phyloP scores from a whole-genome alignment of 1,140 invertebrate species.

The Macrobrachium rosenbergii region DNA sequence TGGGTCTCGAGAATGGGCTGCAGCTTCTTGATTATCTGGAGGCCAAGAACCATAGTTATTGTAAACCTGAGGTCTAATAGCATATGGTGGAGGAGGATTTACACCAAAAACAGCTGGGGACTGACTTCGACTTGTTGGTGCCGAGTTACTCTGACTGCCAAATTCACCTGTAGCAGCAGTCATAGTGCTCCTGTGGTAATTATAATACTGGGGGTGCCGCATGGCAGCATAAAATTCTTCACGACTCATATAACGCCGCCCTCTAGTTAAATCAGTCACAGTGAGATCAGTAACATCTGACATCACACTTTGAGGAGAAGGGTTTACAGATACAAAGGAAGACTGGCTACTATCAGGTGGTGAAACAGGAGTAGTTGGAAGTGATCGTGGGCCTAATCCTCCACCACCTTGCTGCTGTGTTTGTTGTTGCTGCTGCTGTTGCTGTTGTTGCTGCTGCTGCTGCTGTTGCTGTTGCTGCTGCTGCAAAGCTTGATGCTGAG shows the following conservation, averaged over 20 bases:
- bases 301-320: constrained; percentile 51
- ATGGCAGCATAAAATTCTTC: constrained; percentile 65
- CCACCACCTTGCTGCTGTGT: constrained; percentile 54
- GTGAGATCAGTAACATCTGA: constrained; percentile 64
- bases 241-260: constrained; percentile 64
- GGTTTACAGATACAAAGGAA: constrained; percentile 58
- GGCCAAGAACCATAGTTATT: constrained; percentile 46
- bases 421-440: constrained; percentile 54
- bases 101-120: constrained; percentile 66
- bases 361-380: constrained; percentile 65
- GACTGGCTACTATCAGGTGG: constrained; percentile 60
- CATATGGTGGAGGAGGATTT: constrained; percentile 61
- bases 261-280: constrained; percentile 59
- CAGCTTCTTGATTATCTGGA: constrained; percentile 40
- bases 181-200: constrained; percentile 47
- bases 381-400: constrained; percentile 55
- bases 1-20: constrained; percentile 24
- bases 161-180: constrained; percentile 33
- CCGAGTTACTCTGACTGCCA: constrained; percentile 53
- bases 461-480: constrained; percentile 60
- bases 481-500: constrained; percentile 56
- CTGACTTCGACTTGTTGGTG: constrained; percentile 62
- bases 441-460: constrained; percentile 49
- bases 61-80: constrained; percentile 62
- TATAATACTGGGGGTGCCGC: constrained; percentile 66